These are phyloP conservation scores for Galbula dea DNA, from an alignment of 2,113 vertebrate species.

Conservation along the genomic window DNA sequence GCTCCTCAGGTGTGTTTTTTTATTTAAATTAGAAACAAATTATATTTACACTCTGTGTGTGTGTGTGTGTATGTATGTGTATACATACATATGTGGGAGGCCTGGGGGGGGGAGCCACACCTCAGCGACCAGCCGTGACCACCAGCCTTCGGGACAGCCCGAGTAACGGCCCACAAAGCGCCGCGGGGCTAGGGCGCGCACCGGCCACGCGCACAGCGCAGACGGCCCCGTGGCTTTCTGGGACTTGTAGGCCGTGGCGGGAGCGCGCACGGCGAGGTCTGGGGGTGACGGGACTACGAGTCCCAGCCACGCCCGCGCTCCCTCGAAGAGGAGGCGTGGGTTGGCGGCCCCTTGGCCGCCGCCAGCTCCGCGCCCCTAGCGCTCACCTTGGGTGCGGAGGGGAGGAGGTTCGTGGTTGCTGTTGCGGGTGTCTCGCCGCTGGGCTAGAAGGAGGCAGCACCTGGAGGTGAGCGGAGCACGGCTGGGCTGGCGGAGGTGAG, in stretches of 20 bases:
- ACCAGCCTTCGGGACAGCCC: too few relatives aligned
- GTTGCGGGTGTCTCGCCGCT: background rate
- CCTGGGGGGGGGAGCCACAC: too few relatives aligned
- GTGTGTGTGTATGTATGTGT: too few relatives aligned
- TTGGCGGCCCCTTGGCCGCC: background rate
- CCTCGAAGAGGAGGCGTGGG: background rate
- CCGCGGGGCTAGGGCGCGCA: background rate
- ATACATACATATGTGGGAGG: background rate
- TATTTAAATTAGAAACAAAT: background rate
- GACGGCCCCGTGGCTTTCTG: background rate
- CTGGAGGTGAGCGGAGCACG: background rate
- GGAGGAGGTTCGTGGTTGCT: background rate
- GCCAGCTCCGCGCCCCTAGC: background rate
- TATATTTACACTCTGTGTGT: too few relatives aligned
- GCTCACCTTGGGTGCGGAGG: background rate
- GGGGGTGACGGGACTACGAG: background rate
- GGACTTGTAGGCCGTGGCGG: background rate
- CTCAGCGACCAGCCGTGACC: too few relatives aligned
- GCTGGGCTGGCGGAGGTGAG: background rate
- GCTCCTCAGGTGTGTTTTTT: fast-evolving
- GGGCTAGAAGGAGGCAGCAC: background rate
- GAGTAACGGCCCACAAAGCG: background rate
- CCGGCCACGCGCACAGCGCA: background rate
- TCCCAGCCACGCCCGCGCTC: background rate
- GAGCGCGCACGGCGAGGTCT: background rate